A percentile compares a stretch with the other conserved stretches of the same genome.
Conservation (phyloP, 2,113 vertebrate species). For the Podocnemis expansa region DNA sequence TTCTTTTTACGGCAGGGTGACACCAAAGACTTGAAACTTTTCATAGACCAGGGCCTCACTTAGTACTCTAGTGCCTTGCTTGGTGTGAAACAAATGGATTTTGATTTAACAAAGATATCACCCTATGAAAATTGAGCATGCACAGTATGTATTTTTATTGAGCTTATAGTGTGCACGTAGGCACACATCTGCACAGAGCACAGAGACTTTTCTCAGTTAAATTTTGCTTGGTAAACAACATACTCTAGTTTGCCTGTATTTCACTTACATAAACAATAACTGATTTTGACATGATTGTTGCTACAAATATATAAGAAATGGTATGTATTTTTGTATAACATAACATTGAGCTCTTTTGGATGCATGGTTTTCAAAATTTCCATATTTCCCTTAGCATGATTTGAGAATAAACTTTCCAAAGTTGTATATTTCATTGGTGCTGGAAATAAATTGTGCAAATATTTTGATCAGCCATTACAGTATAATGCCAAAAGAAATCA, state of each 20-base stretch:
- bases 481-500: not conserved
- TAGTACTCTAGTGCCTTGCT: not conserved
- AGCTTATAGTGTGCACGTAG: not conserved
- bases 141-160: not conserved
- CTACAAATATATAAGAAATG: rapidly evolving
- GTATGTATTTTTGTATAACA: not conserved
- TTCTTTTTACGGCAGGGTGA: not conserved
- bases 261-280: not conserved
- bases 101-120: not conserved
- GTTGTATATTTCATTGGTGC: not conserved
- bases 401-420: not conserved
- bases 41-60: not conserved
- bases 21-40: not conserved
- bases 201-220: not conserved
- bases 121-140: not conserved
- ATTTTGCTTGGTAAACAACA: not conserved
- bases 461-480: constrained; percentile 2
- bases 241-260: not conserved
- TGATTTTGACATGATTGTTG: rapidly evolving
- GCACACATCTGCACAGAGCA: no score
- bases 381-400: not conserved
- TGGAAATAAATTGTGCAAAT: not conserved
- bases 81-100: not conserved
- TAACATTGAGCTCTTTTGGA: not conserved
- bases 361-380: not conserved